Evolutionary conservation across 2,888 invertebrate species (phyloP).

Genomic region (Tillus elongatus): DNA sequence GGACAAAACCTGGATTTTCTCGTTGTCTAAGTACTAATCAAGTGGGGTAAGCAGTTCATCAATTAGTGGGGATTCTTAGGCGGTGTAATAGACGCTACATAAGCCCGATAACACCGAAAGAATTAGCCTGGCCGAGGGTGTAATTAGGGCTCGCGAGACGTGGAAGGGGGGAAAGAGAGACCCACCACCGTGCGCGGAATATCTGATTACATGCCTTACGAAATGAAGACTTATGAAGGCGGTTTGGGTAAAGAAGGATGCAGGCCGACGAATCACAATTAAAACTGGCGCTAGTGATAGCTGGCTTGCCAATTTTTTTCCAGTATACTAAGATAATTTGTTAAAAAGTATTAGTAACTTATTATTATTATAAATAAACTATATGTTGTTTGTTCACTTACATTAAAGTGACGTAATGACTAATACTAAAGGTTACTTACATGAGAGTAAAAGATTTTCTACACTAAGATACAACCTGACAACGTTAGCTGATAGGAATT

Average conservation of each 20-base stretch:
- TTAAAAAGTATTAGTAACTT: no score
- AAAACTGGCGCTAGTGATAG: neutral
- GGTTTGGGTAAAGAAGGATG: conserved; percentile 10
- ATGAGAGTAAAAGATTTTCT: no score
- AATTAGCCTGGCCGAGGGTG: conserved; percentile 24
- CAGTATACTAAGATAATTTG: no score
- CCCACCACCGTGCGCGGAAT: conserved; percentile 26
- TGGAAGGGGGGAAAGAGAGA: neutral
- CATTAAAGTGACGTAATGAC: no score
- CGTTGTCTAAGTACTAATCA: conserved; percentile 30
- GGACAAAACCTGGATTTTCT: conserved; percentile 24
- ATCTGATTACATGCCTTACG: conserved; percentile 21
- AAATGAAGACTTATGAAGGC: conserved; percentile 11
- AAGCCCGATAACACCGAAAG: conserved; percentile 26
- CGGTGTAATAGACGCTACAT: conserved; percentile 7
- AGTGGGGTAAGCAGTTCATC: conserved; percentile 29
- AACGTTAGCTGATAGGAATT: no score
- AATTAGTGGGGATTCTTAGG: conserved; percentile 29
- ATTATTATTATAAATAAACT: no score
- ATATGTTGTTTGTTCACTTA: no score
- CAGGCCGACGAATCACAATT: conserved; percentile 1
- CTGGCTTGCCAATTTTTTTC: no score
- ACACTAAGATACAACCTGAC: no score
- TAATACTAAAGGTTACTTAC: no score
- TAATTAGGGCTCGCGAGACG: conserved; percentile 9